Evolutionary conservation across 2,888 invertebrate genomes (phyloP), one percentile per base, ranked within the genome.

Genomic region (Gasteruption jaculator): DNA sequence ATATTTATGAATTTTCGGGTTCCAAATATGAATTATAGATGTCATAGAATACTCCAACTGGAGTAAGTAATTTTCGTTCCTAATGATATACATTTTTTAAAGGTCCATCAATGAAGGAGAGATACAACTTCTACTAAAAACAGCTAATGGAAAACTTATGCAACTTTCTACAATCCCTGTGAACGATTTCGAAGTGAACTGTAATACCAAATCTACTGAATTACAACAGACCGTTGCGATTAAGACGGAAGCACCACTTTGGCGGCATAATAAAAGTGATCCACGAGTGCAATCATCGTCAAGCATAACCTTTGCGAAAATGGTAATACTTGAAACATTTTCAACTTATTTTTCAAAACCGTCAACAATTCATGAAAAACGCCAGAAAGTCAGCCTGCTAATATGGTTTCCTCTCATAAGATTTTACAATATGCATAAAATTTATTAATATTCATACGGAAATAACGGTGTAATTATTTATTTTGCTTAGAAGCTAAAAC

Each of bases 81-180:
- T 16, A 31, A 7, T 15, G 4, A 31, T 4, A 30, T 21, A 7
- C n/a, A n/a, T n/a, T 44, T 35, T 21, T 12, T 27, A n/a, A 36
- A 69, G 69, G 32, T 63, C 60, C 11, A 62, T 66, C 38, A 66
- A 64, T 35, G 61, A 63, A 3, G 61, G 65, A 41, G 62, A 71
- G 42, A 68, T 76, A 45, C 75, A 76, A 51, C 62, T 78, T 14
- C 58, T 76, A 24, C 56, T 78, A 31, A 74, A 76, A 58, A 72
- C 76, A 16, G 73, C 77, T 4, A 73, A 73, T 59, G 78, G 78
- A 5, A 72, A 74, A 57, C 62, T 76, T 31, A 68, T 76, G 50
- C 73, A 73, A 42, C 59, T 76, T 20, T 71, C 74, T 4, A 70
- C 74, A 5, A 57, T 67, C 24, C 67, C 72, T 5, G 45, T 68